Evolutionary conservation across 1,140 invertebrate genomes (phyloP).

Genomic region (fruit fly (Drosophila melanogaster)): Release_6_plus_ISO1_MT NT_037436.4:3208501-3209000

Average conservation of each 20-base stretch:
- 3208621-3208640: constrained; percentile 41
- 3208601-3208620: constrained; percentile 53
- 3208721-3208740: constrained; percentile 79
- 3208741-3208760: constrained; percentile 61
- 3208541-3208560: constrained; percentile 32
- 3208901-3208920: constrained; percentile 6
- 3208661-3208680: constrained; percentile 63
- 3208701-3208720: constrained; percentile 40
- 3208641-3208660: constrained; percentile 56
- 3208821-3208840: constrained; percentile 57
- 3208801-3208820: constrained; percentile 69
- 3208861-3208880: background rate
- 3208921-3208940: constrained; percentile 40
- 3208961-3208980: constrained; percentile 31
- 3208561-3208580: constrained; percentile 55
- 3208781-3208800: constrained; percentile 58
- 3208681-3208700: constrained; percentile 68
- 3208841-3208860: constrained; percentile 63
- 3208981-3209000: background rate
- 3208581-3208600: constrained; percentile 71
- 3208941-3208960: constrained; percentile 16
- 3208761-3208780: constrained; percentile 74
- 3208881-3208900: background rate
- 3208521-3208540: constrained; percentile 47
- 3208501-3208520: constrained; percentile 30